Evolutionary conservation across 1,140 invertebrate genomes (phyloP).

Genomic region (Anastatus disparis): DNA sequence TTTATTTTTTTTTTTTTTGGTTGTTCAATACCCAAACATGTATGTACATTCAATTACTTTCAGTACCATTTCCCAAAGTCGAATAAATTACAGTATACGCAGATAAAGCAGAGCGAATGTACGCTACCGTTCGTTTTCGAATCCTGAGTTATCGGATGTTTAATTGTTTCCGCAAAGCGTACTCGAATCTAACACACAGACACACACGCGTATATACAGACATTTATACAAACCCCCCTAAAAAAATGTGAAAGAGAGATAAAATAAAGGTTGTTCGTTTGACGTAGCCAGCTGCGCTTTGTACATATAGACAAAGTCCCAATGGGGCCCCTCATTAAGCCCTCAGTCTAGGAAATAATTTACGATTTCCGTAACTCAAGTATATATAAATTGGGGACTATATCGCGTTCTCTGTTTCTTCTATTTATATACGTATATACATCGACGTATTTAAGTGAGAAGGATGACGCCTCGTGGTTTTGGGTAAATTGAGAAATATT

Average conservation of each 20-base stretch:
- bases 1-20: slow-evolving; percentile 5
- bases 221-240: no score
- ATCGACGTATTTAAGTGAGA: background rate
- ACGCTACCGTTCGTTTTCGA: no score
- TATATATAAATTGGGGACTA: background rate
- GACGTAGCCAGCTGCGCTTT: slow-evolving; percentile 20
- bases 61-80: background rate
- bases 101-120: no score
- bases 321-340: slow-evolving; percentile 26
- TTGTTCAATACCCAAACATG: slow-evolving; percentile 14
- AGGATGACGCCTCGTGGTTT: slow-evolving; percentile 6
- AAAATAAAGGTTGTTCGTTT: slow-evolving; percentile 10
- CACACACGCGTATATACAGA: no score
- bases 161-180: slow-evolving; percentile 21
- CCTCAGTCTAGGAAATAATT: slow-evolving; percentile 9
- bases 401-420: background rate
- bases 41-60: slow-evolving; percentile 10
- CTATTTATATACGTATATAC: background rate
- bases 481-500: slow-evolving; percentile 24
- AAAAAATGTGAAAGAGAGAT: no score
- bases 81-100: slow-evolving; percentile 17
- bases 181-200: no score
- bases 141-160: slow-evolving; percentile 28
- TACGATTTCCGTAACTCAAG: slow-evolving; percentile 21
- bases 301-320: background rate